Conservation (phyloP, 2,888 invertebrate genomes). For the Cecidostiba fungosa region DNA sequence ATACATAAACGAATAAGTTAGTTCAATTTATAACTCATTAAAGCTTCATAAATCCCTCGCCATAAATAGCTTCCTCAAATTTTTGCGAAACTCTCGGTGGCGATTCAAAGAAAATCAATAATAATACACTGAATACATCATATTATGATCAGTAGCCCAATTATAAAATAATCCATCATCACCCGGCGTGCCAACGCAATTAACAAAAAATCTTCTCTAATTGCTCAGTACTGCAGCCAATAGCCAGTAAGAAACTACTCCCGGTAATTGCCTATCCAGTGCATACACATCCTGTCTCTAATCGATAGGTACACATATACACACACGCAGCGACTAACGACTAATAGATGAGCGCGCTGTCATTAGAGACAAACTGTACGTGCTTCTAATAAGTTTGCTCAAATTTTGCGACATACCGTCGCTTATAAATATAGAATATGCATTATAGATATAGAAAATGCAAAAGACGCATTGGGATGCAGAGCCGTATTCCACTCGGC, state of each 20-base stretch:
- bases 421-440: background rate
- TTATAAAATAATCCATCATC: background rate
- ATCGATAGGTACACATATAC: background rate
- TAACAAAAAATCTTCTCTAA: background rate
- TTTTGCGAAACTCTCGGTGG: background rate
- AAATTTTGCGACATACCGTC: background rate
- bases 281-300: background rate
- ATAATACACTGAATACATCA: no score
- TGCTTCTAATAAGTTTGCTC: background rate
- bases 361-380: background rate
- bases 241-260: background rate
- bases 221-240: background rate
- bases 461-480: background rate
- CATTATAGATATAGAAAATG: background rate
- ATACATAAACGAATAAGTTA: no score
- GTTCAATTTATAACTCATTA: no score
- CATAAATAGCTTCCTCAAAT: no score
- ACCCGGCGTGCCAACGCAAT: background rate
- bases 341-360: background rate
- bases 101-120: background rate
- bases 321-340: slow-evolving; percentile 7
- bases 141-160: background rate
- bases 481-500: background rate
- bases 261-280: background rate
- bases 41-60: no score